A percentile compares a stretch with the other conserved stretches of the same genome.
Conservation (phyloP, 2,113 vertebrate species). For the Oncorhynchus masou region DNA sequence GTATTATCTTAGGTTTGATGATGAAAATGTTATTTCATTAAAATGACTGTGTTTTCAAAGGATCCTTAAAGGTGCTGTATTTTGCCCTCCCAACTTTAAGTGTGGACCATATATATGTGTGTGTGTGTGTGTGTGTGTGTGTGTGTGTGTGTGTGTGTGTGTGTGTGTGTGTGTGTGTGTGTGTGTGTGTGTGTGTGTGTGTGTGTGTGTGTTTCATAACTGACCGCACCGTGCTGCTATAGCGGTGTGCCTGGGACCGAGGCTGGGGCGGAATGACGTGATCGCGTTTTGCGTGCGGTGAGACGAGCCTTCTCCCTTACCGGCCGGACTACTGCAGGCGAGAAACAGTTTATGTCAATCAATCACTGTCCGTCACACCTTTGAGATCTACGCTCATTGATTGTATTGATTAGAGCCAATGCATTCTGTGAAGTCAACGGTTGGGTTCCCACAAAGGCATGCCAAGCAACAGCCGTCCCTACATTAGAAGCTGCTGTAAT, state of each 20-base stretch:
- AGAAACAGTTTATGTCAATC: constrained; percentile 77
- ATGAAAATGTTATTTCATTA: too few species aligned
- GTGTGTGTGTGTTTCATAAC: constrained; percentile 70
- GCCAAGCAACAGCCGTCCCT: constrained; percentile 22
- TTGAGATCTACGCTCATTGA: constrained; percentile 66
- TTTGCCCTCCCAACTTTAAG: too few species aligned
- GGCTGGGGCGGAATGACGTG: constrained; percentile 72
- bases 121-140: background rate
- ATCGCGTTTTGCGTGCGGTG: constrained; percentile 78
- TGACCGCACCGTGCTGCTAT: constrained; percentile 79
- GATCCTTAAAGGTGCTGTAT: too few species aligned
- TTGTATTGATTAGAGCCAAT: constrained; percentile 68
- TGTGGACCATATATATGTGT: background rate
- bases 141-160: background rate
- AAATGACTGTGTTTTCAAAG: too few species aligned
- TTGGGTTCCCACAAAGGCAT: constrained; percentile 10
- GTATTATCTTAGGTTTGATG: too few species aligned
- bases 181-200: constrained; percentile 10
- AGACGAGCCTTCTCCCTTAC: constrained; percentile 77
- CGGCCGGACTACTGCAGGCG: constrained; percentile 77
- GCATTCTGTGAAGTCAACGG: constrained; percentile 54
- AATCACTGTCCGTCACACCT: constrained; percentile 66
- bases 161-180: constrained; percentile 37
- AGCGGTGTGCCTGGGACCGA: constrained; percentile 57
- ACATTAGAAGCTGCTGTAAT: background rate